These are phyloP conservation scores for Molanna angustata DNA, from an alignment of 2,888 invertebrate species.

Conservation along the genomic window DNA sequence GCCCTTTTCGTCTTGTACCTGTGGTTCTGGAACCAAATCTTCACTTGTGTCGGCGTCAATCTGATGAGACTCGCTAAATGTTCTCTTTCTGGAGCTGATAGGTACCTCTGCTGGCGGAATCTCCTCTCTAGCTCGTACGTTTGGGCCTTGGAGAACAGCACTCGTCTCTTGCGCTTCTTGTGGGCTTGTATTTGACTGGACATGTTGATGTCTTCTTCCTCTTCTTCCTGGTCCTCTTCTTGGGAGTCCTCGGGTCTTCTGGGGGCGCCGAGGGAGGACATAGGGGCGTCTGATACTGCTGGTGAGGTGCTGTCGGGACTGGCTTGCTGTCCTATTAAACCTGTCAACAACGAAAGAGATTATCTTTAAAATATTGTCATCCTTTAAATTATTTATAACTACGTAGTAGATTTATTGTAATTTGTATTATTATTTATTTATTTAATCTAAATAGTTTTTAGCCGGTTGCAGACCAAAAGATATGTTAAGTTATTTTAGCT, in stretches of 20 bases:
- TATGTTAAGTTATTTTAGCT: too few relatives aligned
- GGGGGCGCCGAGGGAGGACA: conserved; percentile 42
- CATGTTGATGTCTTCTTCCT: conserved; percentile 47
- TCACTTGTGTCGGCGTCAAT: conserved; percentile 95
- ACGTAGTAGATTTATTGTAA: too few relatives aligned
- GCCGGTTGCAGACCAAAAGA: too few relatives aligned
- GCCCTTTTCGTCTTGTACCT: conserved; percentile 99
- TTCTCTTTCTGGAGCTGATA: conserved; percentile 97
- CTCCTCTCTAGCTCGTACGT: conserved; percentile 94
- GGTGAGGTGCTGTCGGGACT: conserved; percentile 87
- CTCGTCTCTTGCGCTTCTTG: conserved; percentile 93
- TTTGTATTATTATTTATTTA: too few relatives aligned
- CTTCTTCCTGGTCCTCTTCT: conserved; percentile 61
- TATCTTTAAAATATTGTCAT: not conserved
- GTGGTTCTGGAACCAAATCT: conserved; percentile 99
- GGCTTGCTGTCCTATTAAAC: conserved; percentile 63
- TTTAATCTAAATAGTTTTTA: too few relatives aligned
- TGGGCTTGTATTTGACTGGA: conserved; percentile 53
- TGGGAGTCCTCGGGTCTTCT: conserved; percentile 52
- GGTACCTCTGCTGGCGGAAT: conserved; percentile 93
- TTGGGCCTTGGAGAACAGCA: conserved; percentile 96
- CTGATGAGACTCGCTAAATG: conserved; percentile 93
- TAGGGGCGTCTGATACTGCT: conserved; percentile 66
- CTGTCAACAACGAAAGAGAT: conserved; percentile 40
- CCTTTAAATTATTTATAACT: too few relatives aligned